Evolutionary conservation across 2,113 vertebrate species (phyloP).

Genomic region (Scopus umbretta): DNA sequence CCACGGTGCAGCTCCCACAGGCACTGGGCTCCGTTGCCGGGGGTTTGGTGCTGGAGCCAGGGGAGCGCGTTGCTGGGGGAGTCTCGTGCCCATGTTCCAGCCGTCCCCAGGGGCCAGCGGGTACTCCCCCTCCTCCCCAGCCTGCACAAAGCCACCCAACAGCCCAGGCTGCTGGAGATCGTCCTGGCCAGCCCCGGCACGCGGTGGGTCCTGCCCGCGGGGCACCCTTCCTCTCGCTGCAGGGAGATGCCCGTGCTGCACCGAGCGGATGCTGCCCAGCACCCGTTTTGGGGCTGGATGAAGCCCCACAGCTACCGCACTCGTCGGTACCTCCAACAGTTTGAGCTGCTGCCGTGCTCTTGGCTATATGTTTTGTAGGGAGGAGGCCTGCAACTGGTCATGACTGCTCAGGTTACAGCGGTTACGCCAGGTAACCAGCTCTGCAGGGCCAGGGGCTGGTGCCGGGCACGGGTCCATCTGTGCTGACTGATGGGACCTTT

Average conservation of each 20-base stretch:
- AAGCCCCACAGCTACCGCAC: background rate
- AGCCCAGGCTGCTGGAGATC: background rate
- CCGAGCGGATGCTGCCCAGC: background rate
- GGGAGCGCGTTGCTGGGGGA: background rate
- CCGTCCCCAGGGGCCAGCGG: background rate
- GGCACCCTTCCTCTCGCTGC: rapidly evolving
- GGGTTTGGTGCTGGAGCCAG: background rate
- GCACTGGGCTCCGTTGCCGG: background rate
- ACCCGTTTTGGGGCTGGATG: rapidly evolving
- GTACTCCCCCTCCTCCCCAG: rapidly evolving
- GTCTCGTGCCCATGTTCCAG: rapidly evolving
- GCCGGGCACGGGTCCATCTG: background rate
- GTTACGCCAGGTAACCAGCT: rapidly evolving
- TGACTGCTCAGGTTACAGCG: rapidly evolving
- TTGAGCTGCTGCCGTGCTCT: background rate
- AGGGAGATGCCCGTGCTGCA: background rate
- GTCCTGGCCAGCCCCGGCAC: background rate
- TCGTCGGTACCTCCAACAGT: background rate
- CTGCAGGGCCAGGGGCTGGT: background rate
- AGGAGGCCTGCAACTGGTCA: background rate
- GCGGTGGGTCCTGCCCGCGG: rapidly evolving
- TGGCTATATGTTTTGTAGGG: background rate
- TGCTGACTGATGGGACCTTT: background rate
- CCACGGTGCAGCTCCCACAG: background rate
- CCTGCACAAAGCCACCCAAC: background rate